A percentile compares a stretch with the other conserved stretches of the same genome.
These are phyloP conservation scores for Andricus grossulariae DNA, from an alignment of 1,140 invertebrate species.

Conservation along the genomic window DNA sequence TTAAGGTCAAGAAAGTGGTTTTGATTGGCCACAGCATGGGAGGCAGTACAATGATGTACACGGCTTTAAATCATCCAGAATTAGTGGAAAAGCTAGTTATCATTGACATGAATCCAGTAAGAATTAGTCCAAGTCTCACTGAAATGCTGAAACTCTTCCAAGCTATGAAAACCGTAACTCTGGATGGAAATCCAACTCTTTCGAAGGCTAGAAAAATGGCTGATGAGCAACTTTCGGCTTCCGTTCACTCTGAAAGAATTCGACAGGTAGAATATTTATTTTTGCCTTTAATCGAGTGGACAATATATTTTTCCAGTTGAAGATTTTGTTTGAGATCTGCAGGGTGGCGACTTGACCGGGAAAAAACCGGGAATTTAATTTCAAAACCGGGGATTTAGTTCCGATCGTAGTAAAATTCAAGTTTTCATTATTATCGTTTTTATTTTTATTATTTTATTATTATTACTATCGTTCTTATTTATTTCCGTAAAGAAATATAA, in stretches of 20 bases:
- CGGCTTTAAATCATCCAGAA: slow-evolving; percentile 84
- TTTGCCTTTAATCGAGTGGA: slow-evolving; percentile 10
- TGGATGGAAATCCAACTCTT: slow-evolving; percentile 79
- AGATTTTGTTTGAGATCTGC: neutral
- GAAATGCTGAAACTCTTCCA: slow-evolving; percentile 81
- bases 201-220: slow-evolving; percentile 81
- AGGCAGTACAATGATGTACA: slow-evolving; percentile 88
- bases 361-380: too few relatives aligned
- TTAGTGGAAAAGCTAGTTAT: slow-evolving; percentile 87
- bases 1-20: slow-evolving; percentile 79
- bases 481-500: too few relatives aligned
- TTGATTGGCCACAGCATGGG: slow-evolving; percentile 95
- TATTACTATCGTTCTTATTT: too few relatives aligned
- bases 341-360: too few relatives aligned
- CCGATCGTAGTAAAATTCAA: too few relatives aligned
- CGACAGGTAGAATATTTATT: slow-evolving; percentile 70
- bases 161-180: slow-evolving; percentile 79
- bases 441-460: too few relatives aligned
- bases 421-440: too few relatives aligned
- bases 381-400: too few relatives aligned
- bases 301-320: neutral
- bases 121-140: slow-evolving; percentile 79
- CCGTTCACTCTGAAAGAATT: slow-evolving; percentile 71
- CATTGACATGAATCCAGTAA: slow-evolving; percentile 89
- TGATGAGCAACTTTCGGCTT: slow-evolving; percentile 75